phyloP scores from a whole-genome alignment of 37 sponge, comb jelly and placozoan species.

The Halichondria panicea region DNA sequence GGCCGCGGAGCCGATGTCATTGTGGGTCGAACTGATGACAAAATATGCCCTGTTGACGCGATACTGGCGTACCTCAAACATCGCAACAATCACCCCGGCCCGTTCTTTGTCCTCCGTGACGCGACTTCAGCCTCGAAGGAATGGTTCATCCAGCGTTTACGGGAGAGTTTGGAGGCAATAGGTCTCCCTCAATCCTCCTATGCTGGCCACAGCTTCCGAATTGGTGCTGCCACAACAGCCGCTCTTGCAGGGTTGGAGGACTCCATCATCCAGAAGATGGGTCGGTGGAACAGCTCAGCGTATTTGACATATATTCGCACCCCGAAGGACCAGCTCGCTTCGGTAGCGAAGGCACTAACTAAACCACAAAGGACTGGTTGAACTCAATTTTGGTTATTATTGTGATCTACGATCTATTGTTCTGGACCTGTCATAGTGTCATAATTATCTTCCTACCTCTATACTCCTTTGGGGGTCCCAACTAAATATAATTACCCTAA shows the following conservation, averaged over 20 bases:
- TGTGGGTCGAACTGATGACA: neutral
- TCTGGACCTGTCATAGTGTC: too few relatives aligned
- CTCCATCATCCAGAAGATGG: too few relatives aligned
- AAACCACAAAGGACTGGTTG: too few relatives aligned
- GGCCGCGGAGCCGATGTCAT: neutral
- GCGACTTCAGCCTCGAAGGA: neutral
- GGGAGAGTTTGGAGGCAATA: neutral
- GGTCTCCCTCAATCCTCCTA: neutral
- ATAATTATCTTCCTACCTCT: too few relatives aligned
- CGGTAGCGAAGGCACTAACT: neutral
- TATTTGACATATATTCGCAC: neutral
- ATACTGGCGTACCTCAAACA: neutral
- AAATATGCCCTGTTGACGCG: neutral
- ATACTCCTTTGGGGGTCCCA: too few relatives aligned
- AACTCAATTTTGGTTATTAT: too few relatives aligned
- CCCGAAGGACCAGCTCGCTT: neutral
- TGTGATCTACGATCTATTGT: too few relatives aligned
- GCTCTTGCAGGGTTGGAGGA: too few relatives aligned
- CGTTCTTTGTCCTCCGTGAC: neutral
- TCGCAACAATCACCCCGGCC: neutral
- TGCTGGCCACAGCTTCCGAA: neutral
- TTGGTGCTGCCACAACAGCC: too few relatives aligned
- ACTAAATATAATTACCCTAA: too few relatives aligned
- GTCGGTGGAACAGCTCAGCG: too few relatives aligned
- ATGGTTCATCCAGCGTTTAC: neutral